Percentiles rank a stretch among this genome's conserved stretches.
Conservation (phyloP, 2,113 vertebrate genomes). For the Scopus umbretta region DNA sequence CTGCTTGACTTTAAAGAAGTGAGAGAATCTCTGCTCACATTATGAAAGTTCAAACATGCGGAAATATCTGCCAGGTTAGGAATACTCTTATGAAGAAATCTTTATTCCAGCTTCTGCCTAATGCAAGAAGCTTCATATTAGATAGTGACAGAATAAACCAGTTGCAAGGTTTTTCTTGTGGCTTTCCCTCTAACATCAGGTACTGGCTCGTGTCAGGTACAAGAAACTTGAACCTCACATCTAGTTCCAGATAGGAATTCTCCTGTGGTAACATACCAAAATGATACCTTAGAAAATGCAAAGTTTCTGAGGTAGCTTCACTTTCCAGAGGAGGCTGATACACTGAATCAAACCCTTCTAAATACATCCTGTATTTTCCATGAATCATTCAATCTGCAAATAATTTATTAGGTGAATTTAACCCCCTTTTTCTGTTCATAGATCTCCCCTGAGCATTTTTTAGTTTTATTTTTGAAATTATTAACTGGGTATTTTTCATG, state of each 20-base stretch:
- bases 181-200: not conserved
- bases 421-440: constrained; percentile 13
- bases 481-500: not conserved
- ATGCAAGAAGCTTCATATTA: not conserved
- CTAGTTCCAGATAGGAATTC: not conserved
- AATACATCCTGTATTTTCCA: not conserved
- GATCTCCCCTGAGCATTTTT: not conserved
- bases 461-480: constrained; percentile 29
- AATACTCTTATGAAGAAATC: not conserved
- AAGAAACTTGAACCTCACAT: not conserved
- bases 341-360: not conserved
- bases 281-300: not conserved
- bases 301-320: not conserved
- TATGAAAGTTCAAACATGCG: not conserved
- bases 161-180: not conserved
- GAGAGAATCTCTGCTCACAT: not conserved
- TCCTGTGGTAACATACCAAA: not conserved
- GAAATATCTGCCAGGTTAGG: not conserved
- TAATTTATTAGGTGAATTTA: constrained; percentile 50
- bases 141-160: not conserved
- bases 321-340: not conserved
- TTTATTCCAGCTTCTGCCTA: not conserved
- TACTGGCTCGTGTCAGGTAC: not conserved
- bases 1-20: not conserved
- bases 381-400: constrained; percentile 39